A percentile compares a stretch with the other conserved stretches of the same genome.
Evolutionary conservation across 2,113 vertebrate species (phyloP).

Genomic region (Bambusicola thoracicus): DNA sequence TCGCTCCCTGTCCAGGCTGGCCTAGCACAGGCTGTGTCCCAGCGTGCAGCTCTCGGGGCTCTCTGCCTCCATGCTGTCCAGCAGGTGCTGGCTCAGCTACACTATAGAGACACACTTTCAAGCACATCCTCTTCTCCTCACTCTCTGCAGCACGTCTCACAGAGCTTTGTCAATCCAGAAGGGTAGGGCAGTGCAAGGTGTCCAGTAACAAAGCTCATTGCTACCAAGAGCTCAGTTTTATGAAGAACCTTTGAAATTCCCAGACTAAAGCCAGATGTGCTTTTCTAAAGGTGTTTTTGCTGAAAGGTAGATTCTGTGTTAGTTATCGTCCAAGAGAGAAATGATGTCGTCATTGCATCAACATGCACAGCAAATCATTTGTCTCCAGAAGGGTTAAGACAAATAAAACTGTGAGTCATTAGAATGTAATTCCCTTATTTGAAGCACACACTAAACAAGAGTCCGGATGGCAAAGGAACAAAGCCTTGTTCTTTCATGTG

Average conservation of each 20-base stretch:
- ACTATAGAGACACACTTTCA: neutral
- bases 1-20: neutral
- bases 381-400: slow-evolving; percentile 15
- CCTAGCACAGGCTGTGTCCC: rapidly evolving
- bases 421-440: slow-evolving; percentile 42
- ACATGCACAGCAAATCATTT: neutral
- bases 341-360: neutral
- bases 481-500: slow-evolving; percentile 59
- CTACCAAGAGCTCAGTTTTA: neutral
- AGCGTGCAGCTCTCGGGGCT: neutral
- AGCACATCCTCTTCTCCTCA: neutral
- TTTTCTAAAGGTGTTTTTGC: neutral
- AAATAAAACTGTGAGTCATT: slow-evolving; percentile 40
- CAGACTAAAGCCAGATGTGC: neutral
- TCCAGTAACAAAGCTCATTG: neutral
- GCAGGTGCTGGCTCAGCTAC: rapidly evolving
- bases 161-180: neutral
- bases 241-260: neutral
- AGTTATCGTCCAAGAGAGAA: neutral
- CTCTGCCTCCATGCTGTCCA: neutral
- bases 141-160: neutral
- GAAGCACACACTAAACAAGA: slow-evolving; percentile 17
- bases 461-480: slow-evolving; percentile 61
- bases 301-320: neutral
- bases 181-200: neutral